Evolutionary conservation across 2,888 invertebrate genomes (phyloP), one percentile per base, ranked within the genome.

Genomic region (Erynnis tages): DNA sequence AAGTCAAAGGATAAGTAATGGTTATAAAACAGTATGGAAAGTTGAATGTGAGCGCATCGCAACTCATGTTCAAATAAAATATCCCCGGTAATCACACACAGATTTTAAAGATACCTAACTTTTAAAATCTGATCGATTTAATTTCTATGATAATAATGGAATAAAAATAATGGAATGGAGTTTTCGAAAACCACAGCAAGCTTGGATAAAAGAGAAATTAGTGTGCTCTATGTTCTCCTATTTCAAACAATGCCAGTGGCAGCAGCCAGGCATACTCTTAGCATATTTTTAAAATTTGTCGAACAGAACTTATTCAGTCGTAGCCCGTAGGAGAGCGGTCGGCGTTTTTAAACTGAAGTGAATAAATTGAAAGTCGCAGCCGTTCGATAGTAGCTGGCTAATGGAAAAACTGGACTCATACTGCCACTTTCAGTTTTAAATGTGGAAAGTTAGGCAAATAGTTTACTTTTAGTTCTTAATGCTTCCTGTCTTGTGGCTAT

Each of bases 291-390:
- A 48, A 40, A 40, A 48, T 25, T 40, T 32, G 30, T 23, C 11
- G 16, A 16, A 17, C 5, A 25, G 11, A 40, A 48, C 10, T 48
- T 40, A 48, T 32, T 40, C 32, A 40, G 21, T 14, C 14, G 40
- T 10, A n/a, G n/a, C n/a, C n/a, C n/a, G n/a, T n/a, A n/a, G 14
- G 21, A 30, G 11, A 30, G 32, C 40, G 40, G 32, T 23, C 25
- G 48, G 16, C 32, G 11, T 40, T 40, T 48, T 48, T 16, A 32
- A 40, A 48, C 25, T 40, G 48, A 48, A 32, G 48, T 40, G 48
- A 40, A 48, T 48, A 48, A 40, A 48, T 48, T 48, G 48, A 38
- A 32, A 11, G 29, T 48, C 11, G 40, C 10, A 19, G 48, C 48
- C 21, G 40, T 32, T 40, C 23, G 38, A 40, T 47, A 17, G 10